phyloP scores from a whole-genome alignment of 2,113 vertebrate species.

The Halichoeres trimaculatus region DNA sequence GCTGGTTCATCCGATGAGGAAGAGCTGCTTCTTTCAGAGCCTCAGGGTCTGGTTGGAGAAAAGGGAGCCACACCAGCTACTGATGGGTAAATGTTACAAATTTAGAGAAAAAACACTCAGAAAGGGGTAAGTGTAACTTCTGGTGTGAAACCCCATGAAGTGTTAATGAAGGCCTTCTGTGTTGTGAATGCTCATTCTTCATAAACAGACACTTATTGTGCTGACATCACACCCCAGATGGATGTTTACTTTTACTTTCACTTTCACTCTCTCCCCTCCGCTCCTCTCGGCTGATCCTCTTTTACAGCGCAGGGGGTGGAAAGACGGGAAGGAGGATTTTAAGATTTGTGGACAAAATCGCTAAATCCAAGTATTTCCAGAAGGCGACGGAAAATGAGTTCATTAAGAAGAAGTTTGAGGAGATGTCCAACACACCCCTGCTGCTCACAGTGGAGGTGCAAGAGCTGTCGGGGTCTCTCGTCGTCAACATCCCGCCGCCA shows the following conservation, averaged over 20 bases:
- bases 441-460: constrained; percentile 90
- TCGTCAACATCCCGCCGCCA: constrained; percentile 88
- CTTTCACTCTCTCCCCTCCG: background rate
- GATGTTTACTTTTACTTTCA: constrained; percentile 14
- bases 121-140: background rate
- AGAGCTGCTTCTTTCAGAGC: constrained; percentile 77
- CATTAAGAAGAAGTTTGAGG: constrained; percentile 93
- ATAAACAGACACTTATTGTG: background rate
- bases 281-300: constrained; percentile 50
- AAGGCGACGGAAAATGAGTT: constrained; percentile 90
- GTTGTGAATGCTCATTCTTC: constrained; percentile 28
- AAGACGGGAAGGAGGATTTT: constrained; percentile 89
- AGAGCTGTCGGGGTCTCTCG: constrained; percentile 87
- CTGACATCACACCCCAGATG: constrained; percentile 59
- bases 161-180: constrained; percentile 22
- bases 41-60: constrained; percentile 76
- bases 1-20: constrained; percentile 91
- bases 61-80: constrained; percentile 51
- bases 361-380: constrained; percentile 93
- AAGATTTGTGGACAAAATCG: constrained; percentile 90
- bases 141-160: background rate
- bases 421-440: constrained; percentile 90
- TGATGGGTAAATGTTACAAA: constrained; percentile 81
- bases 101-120: background rate
- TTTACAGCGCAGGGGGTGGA: constrained; percentile 66